A percentile compares a stretch with the other conserved stretches of the same genome.
Conservation (phyloP, 2,888 invertebrate genomes). For the Leptothorax acervorum region DNA sequence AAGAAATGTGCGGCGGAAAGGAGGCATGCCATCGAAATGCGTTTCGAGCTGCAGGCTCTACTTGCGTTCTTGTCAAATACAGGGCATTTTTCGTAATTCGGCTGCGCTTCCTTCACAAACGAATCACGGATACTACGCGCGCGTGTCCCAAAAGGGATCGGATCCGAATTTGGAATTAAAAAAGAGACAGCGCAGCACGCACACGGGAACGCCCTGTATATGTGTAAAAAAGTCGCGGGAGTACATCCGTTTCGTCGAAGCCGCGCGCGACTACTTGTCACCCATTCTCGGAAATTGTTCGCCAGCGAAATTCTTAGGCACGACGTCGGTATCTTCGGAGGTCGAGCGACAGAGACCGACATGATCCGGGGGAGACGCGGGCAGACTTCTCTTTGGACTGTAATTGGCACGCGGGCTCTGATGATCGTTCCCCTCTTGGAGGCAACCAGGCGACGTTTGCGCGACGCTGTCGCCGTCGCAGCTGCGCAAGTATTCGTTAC, state of each 20-base stretch:
- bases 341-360: slow-evolving; percentile 72
- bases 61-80: slow-evolving; percentile 31
- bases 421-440: slow-evolving; percentile 61
- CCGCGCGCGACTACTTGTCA: slow-evolving; percentile 64
- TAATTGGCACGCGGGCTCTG: slow-evolving; percentile 56
- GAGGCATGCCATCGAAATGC: slow-evolving; percentile 60
- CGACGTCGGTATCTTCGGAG: slow-evolving; percentile 74
- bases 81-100: slow-evolving; percentile 20
- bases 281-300: slow-evolving; percentile 75
- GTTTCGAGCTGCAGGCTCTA: slow-evolving; percentile 61
- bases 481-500: slow-evolving; percentile 74
- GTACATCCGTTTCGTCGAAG: slow-evolving; percentile 41
- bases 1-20: slow-evolving; percentile 55
- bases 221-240: not conserved
- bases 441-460: slow-evolving; percentile 47
- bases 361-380: slow-evolving; percentile 65
- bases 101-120: not conserved
- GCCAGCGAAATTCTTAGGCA: slow-evolving; percentile 69
- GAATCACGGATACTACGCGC: not conserved
- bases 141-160: not conserved
- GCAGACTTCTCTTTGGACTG: slow-evolving; percentile 57
- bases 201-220: slow-evolving; percentile 22
- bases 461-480: slow-evolving; percentile 63
- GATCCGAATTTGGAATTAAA: not conserved
- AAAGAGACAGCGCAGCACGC: not conserved